phyloP scores from a whole-genome alignment of 2,888 invertebrate genomes.

The Lycophotia porphyrea region DNA sequence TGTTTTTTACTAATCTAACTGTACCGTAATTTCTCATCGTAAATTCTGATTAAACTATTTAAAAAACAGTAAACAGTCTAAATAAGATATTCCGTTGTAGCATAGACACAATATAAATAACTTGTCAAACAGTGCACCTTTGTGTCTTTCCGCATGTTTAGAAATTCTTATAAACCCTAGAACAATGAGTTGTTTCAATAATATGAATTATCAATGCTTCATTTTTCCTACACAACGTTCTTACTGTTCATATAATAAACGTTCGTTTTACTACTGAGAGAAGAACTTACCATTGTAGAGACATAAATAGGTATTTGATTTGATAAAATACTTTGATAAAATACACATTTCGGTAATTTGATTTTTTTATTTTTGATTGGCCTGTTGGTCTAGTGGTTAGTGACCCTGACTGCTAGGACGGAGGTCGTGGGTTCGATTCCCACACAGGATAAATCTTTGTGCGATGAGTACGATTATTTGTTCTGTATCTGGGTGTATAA shows the following conservation, averaged over 20 bases:
- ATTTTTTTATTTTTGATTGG: too few relatives aligned
- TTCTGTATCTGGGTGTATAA: too few relatives aligned
- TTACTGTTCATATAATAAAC: background rate
- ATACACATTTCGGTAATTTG: too few relatives aligned
- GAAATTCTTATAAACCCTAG: background rate
- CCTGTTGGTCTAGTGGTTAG: too few relatives aligned
- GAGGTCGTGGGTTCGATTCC: too few relatives aligned
- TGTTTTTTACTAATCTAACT: background rate
- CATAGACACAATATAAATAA: background rate
- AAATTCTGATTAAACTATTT: background rate
- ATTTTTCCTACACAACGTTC: constrained; percentile 1
- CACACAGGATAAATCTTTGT: too few relatives aligned
- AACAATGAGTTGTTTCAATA: constrained; percentile 28
- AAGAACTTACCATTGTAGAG: background rate
- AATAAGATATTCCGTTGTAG: background rate
- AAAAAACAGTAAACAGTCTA: background rate
- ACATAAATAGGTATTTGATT: background rate
- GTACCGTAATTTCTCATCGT: background rate
- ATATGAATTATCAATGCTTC: background rate
- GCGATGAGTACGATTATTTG: too few relatives aligned
- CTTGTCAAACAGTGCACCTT: constrained; percentile 10
- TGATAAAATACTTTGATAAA: too few relatives aligned
- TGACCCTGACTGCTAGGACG: too few relatives aligned
- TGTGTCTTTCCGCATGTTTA: constrained; percentile 16
- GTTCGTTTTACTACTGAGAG: background rate